Evolutionary conservation across 2,888 invertebrate genomes (phyloP), one percentile per base, ranked within the genome.

Genomic region (Lepidochitona cinerea): DNA sequence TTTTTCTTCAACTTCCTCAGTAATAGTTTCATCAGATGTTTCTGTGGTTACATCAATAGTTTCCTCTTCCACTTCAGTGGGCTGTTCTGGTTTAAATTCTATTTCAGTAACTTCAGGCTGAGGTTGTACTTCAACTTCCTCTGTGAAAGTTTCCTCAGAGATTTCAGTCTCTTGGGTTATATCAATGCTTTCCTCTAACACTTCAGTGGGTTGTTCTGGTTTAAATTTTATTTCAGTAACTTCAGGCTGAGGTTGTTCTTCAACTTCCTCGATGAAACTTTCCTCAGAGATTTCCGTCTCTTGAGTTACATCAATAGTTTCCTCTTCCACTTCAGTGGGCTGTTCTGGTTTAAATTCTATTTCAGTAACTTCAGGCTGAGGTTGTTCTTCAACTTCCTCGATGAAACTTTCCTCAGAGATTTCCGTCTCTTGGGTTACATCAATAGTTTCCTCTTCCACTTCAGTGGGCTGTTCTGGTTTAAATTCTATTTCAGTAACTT

Each of bases 351-450:
- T 23, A 65, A 65, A 29, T 65, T 65, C 65, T 32, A 65, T 7
- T 12, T 32, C 65, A 7, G 33, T 33, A 33, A 12, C 23, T 65
- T 65, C 65, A 32, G 23, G 65, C 33, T 32, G 7, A 65, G 32
- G 33, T 32, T 65, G 65, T 41, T 41, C 41, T 41, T 41, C 41
- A 41, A 41, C 18, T 9, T 12, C 18, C 18, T 41, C 41, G 18
- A 18, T 41, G 41, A 49, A 1, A 49, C 3, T 7, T 49, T 49
- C 49, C 32, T 74, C 71, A 52, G 54, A 37, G 65, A 73, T 68
- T 49, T 77, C 68, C 67, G 77, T 74, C n/a, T n/a, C n/a, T n/a
- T n/a, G n/a, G 67, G 77, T 79, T 18, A 75, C 64, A 36, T 72
- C 36, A 37, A 49, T 64, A 23, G 26, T n/a, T 23, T n/a, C n/a